Conservation (phyloP, 2,888 invertebrate species). For the Cephalotes varians region DNA sequence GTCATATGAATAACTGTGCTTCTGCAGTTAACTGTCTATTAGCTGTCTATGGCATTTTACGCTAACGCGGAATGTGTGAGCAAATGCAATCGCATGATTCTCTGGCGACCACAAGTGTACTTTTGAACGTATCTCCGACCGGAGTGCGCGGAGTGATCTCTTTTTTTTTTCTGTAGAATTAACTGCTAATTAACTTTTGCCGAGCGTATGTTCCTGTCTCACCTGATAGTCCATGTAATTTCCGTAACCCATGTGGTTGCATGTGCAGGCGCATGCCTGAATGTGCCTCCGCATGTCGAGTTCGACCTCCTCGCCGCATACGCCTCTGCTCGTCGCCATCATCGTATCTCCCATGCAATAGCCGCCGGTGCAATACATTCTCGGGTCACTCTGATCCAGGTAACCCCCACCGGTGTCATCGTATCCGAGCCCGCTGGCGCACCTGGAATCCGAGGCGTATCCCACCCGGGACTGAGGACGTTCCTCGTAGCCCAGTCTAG, state of each 20-base stretch:
- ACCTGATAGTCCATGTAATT: slow-evolving; percentile 97
- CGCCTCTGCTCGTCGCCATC: slow-evolving; percentile 85
- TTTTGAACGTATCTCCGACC: neutral
- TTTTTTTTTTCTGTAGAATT: neutral
- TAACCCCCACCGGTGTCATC: slow-evolving; percentile 84
- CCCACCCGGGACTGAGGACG: slow-evolving; percentile 84
- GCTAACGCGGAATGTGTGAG: too few species aligned
- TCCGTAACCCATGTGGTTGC: slow-evolving; percentile 97
- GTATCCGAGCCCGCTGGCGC: slow-evolving; percentile 84
- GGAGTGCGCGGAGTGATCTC: neutral
- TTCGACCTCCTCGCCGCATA: slow-evolving; percentile 89
- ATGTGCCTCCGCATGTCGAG: slow-evolving; percentile 95
- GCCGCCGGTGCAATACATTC: slow-evolving; percentile 85
- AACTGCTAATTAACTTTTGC: neutral
- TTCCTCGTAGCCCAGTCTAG: slow-evolving; percentile 84
- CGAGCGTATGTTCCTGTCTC: slow-evolving; percentile 72
- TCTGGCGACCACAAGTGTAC: neutral
- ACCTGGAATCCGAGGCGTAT: slow-evolving; percentile 84
- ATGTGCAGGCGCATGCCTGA: slow-evolving; percentile 95
- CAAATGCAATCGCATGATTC: too few species aligned
- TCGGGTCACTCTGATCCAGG: slow-evolving; percentile 83
- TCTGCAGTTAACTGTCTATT: neutral
- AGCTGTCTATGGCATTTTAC: too few species aligned
- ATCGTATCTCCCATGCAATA: slow-evolving; percentile 85
- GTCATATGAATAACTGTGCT: neutral